Base-by-base conservation (phyloP, 2,113 vertebrate genomes). In the Aspiorhynchus laticeps region DNA sequence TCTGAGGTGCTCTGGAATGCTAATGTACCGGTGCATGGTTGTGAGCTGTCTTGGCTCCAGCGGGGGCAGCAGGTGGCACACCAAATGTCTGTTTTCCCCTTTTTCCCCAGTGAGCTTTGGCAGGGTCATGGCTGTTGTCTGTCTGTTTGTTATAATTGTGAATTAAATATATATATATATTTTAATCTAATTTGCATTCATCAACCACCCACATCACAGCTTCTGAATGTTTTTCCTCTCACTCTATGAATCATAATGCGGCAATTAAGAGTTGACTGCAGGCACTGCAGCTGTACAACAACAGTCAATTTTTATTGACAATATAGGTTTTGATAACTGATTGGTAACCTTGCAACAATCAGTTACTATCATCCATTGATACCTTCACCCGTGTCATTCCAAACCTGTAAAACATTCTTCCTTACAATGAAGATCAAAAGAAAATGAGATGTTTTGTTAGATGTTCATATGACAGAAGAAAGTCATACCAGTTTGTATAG, bases 1-100 rank as follows among this genome's bases (percentile, higher is more conserved):
- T 78, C 71, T 24, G 48, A 85, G 83, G 51, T 38, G 61, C 15
- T 69, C 15, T 56, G 46, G 78, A 73, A 84, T 75, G 24, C 51
- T 46, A 69, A 71, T 86, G 21, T 38, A 7, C 14, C 12, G 5
- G 59, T 79, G 69, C 67, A 24, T 88, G 77, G 53, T 74, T 31
- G 43, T 82, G 59, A 77, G 59, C 28, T 63, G 86, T 83, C 78
- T 81, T 56, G 71, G 80, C 17, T 81, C 43, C 80, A 87, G 80
- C 61, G 31, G 80, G 59, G 43, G 73, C 31, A 87, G 59, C 86
- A 87, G 86, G 86, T 87, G 86, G 80, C 56, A 56, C 86, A 67
- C 59, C 80, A 83, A 71, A 80, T 69, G 76, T 48, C 38, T 31
- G 48, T 80, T 74, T 69, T 51, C 21, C 26, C 8, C 74, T 24